Conservation (phyloP, 1,140 invertebrate genomes). For the Drosophila athabasca region DNA sequence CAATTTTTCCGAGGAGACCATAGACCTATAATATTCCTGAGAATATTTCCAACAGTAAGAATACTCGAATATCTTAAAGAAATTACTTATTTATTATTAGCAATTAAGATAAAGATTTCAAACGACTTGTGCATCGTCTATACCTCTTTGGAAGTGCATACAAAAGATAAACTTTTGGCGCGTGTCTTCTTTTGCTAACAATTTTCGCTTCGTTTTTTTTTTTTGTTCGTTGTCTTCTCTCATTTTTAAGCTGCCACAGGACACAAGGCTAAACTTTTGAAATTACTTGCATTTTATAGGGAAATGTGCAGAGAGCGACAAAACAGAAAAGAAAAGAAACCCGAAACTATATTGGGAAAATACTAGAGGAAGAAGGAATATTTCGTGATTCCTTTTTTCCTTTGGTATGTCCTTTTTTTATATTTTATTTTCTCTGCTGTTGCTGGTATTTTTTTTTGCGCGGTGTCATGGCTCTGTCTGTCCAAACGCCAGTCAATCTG, state of each 20-base stretch:
- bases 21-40: too few relatives aligned
- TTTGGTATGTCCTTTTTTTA: slow-evolving; percentile 40
- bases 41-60: too few relatives aligned
- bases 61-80: too few relatives aligned
- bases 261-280: slow-evolving; percentile 63
- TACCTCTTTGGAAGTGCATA: not conserved
- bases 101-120: too few relatives aligned
- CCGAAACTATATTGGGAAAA: slow-evolving; percentile 52
- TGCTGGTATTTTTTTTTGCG: slow-evolving; percentile 56
- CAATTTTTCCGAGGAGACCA: too few relatives aligned
- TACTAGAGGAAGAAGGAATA: slow-evolving; percentile 11
- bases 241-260: slow-evolving; percentile 63
- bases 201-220: slow-evolving; percentile 47
- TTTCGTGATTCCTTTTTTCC: slow-evolving; percentile 13
- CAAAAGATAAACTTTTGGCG: slow-evolving; percentile 58
- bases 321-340: not conserved
- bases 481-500: slow-evolving; percentile 76
- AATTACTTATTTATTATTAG: too few relatives aligned
- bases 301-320: slow-evolving; percentile 7
- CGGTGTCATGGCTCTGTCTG: slow-evolving; percentile 63
- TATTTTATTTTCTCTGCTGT: slow-evolving; percentile 33
- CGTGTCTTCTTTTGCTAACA: slow-evolving; percentile 74
- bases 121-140: too few relatives aligned
- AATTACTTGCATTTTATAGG: slow-evolving; percentile 74
- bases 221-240: slow-evolving; percentile 20